Base-by-base conservation (phyloP, 2,113 vertebrate genomes). In the Aplodontia rufa region DNA sequence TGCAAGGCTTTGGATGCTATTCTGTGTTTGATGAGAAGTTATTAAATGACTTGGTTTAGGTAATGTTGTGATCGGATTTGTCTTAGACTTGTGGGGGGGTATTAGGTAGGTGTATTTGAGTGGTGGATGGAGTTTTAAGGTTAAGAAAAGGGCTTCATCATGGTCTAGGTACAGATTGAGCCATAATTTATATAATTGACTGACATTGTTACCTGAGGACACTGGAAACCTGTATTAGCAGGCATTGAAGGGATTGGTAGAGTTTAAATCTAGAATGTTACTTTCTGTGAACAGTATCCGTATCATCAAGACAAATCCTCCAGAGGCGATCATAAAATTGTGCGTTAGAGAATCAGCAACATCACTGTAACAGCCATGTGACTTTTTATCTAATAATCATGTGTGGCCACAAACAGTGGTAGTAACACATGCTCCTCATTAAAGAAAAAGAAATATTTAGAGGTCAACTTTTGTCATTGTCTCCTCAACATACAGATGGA, bases 391-490 rank as follows among this genome's bases (percentile, higher is more conserved):
- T 69, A 94, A 17, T 66, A 95, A 95, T 96, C 86, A 75, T 76
- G 64, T 91, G 84, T 75, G 94, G 71, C 37, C 74, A 87, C 58
- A 97, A 81, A 95, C 69, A 87, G 22, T 62, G 7, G 37, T 78
- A 26, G 1, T 69, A 69, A 82, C 45, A 96, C 86, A 93, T 96
- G 28, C n/a, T 83, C 93, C 28, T 30, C 13, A 82, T 90, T 83
- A 94, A 97, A 97, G 94, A 66, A 58, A 85, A 84, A 95, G 58
- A 89, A 49, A 93, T 84, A 35, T 55, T 89, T 47, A 62, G 45
- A 94, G 92, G 75, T 97, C 91, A 97, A 66, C 64, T 93, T 95
- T 93, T 93, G 86, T 72, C 94, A 89, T 72, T 84, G 35, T 93
- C 82, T 97, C 51, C 83, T 53, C 40, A 93, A 51, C 24, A 76